A percentile compares a stretch with the other conserved stretches of the same genome.
Conservation (phyloP, 2,113 vertebrate species). For the Prietella phreatophila region DNA sequence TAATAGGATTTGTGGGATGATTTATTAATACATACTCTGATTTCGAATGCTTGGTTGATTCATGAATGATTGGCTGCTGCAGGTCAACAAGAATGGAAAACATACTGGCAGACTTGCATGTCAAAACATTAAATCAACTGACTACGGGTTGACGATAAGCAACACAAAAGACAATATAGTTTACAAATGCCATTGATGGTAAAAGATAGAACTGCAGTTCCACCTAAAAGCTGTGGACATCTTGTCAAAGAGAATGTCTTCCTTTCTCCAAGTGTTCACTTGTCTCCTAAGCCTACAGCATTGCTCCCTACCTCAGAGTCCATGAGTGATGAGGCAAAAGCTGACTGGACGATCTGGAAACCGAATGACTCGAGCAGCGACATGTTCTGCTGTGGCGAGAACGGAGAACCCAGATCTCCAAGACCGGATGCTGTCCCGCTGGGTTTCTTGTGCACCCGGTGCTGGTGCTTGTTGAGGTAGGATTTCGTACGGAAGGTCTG, state of each 20-base stretch:
- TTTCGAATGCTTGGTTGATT: neutral
- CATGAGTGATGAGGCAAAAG: slow-evolving; percentile 93
- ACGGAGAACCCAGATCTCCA: slow-evolving; percentile 88
- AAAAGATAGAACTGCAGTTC: slow-evolving; percentile 38
- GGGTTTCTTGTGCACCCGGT: slow-evolving; percentile 90
- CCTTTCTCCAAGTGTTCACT: slow-evolving; percentile 69
- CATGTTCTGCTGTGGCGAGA: slow-evolving; percentile 99
- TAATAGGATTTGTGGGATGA: neutral
- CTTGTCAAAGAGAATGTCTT: neutral
- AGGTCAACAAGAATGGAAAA: slow-evolving; percentile 30
- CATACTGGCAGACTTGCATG: slow-evolving; percentile 21
- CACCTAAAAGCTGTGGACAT: slow-evolving; percentile 22
- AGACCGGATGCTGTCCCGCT: slow-evolving; percentile 67
- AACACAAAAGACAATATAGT: slow-evolving; percentile 54
- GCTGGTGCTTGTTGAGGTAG: slow-evolving; percentile 98
- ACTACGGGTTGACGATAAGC: slow-evolving; percentile 43
- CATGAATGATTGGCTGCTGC: neutral
- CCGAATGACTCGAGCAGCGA: slow-evolving; percentile 97
- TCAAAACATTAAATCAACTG: slow-evolving; percentile 37
- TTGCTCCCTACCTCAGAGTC: slow-evolving; percentile 91
- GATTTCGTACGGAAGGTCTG: slow-evolving; percentile 98
- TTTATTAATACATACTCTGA: neutral
- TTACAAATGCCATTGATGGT: slow-evolving; percentile 34
- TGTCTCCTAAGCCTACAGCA: slow-evolving; percentile 86
- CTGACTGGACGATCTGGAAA: slow-evolving; percentile 99